Percentiles rank a stretch among this genome's conserved stretches.
phyloP scores from a whole-genome alignment of 2,888 invertebrate genomes.

The Spatulosminthurus flaviceps region DNA sequence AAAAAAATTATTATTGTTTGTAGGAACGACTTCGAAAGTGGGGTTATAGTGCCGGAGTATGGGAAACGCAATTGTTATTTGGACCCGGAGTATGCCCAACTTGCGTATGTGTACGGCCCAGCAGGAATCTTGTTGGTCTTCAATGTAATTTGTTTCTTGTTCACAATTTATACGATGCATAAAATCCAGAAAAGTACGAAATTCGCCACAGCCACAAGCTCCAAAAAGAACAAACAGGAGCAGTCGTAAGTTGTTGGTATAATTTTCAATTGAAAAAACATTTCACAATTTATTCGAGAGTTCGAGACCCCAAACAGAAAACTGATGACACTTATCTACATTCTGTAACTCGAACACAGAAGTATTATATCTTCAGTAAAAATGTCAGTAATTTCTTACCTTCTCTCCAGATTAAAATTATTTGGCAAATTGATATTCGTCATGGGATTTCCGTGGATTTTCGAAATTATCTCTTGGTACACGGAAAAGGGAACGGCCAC shows the following conservation, averaged over 20 bases:
- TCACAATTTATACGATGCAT: constrained; percentile 57
- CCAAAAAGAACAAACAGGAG: constrained; percentile 56
- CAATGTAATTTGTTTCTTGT: constrained; percentile 58
- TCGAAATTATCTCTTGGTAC: constrained; percentile 59
- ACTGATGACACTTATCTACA: no score
- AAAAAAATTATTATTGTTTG: background rate
- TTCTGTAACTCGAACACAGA: no score
- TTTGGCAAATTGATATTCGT: constrained; percentile 60
- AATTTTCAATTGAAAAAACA: no score
- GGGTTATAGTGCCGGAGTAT: constrained; percentile 60
- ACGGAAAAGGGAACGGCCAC: constrained; percentile 44
- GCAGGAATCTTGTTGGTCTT: constrained; percentile 55
- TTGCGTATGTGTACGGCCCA: constrained; percentile 58
- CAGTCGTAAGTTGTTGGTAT: constrained; percentile 61
- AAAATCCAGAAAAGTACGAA: constrained; percentile 59
- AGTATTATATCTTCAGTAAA: no score
- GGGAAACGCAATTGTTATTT: constrained; percentile 55
- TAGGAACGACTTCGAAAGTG: constrained; percentile 59
- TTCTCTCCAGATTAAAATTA: constrained; percentile 52
- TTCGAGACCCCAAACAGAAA: no score
- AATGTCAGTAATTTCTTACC: no score
- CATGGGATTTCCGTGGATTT: constrained; percentile 62
- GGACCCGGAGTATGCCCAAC: constrained; percentile 53
- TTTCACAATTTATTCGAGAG: no score
- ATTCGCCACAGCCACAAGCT: constrained; percentile 58